These are phyloP conservation scores for Crocallis elinguaria DNA, from an alignment of 2,888 invertebrate genomes.

Conservation along the genomic window DNA sequence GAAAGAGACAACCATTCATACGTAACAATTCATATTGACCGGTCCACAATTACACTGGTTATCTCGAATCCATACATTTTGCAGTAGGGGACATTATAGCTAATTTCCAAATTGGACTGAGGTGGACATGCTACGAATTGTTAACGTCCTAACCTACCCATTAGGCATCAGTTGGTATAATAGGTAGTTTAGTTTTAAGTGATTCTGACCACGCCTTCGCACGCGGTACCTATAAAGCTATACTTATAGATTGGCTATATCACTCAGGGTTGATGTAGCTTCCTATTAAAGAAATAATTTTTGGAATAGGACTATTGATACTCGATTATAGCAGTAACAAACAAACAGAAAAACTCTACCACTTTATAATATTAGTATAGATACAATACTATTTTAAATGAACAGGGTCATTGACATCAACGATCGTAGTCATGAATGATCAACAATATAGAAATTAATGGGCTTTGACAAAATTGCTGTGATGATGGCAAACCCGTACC, in stretches of 20 bases:
- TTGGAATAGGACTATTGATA: too few species aligned
- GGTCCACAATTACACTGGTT: slow-evolving; percentile 48
- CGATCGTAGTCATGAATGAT: background rate
- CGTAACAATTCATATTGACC: slow-evolving; percentile 41
- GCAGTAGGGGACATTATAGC: slow-evolving; percentile 53
- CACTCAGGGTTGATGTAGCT: too few species aligned
- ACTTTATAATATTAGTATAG: too few species aligned
- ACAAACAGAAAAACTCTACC: too few species aligned
- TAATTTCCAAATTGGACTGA: slow-evolving; percentile 47
- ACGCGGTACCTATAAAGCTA: too few species aligned
- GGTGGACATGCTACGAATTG: slow-evolving; percentile 32
- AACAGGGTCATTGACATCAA: slow-evolving; percentile 1
- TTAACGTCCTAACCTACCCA: slow-evolving; percentile 30
- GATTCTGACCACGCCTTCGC: too few species aligned
- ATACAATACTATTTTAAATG: background rate
- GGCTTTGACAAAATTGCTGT: slow-evolving; percentile 39
- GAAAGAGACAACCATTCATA: slow-evolving; percentile 21
- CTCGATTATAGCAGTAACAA: too few species aligned
- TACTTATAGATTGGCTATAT: too few species aligned
- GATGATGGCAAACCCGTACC: slow-evolving; percentile 27
- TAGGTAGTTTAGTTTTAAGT: too few species aligned
- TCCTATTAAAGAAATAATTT: too few species aligned
- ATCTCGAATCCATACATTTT: slow-evolving; percentile 60
- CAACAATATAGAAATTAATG: slow-evolving; percentile 38
- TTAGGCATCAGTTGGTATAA: background rate